phyloP scores from a whole-genome alignment of 2,113 vertebrate species.

The Gadus macrocephalus region DNA sequence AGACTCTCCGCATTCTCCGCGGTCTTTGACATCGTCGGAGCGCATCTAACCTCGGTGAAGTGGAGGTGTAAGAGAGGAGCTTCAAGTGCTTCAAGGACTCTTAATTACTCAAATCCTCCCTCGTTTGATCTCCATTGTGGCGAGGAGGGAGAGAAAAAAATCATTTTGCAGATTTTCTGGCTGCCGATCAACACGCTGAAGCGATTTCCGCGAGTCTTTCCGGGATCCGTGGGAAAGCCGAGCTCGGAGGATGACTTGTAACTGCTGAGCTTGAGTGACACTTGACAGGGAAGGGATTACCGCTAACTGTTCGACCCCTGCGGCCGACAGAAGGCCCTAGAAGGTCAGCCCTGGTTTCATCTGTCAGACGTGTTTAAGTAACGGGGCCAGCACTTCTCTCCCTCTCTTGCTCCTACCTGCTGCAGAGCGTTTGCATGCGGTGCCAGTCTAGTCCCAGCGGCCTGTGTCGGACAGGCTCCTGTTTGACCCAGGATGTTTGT shows the following conservation, averaged over 20 bases:
- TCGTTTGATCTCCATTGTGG: conserved; percentile 63
- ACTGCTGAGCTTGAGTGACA: conserved; percentile 71
- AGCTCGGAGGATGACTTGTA: conserved; percentile 67
- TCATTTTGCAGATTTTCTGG: conserved; percentile 55
- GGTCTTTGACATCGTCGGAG: conserved; percentile 20
- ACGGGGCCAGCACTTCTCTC: conserved; percentile 36
- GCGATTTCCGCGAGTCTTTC: conserved; percentile 58
- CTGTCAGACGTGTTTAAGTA: conserved; percentile 63
- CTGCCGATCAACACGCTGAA: conserved; percentile 56
- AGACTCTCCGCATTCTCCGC: conserved; percentile 38
- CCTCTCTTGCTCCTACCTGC: conserved; percentile 50
- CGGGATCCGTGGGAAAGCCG: conserved; percentile 57
- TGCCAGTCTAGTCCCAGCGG: conserved; percentile 17
- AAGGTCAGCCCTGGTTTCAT: conserved; percentile 71
- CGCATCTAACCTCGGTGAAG: conserved; percentile 30
- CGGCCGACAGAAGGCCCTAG: conserved; percentile 62
- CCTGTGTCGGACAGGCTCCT: too few species aligned
- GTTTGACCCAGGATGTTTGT: too few species aligned
- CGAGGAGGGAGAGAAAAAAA: not conserved
- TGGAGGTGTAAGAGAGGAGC: conserved; percentile 47
- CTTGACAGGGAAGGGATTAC: conserved; percentile 72
- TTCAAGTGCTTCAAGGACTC: conserved; percentile 49
- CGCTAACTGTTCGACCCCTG: conserved; percentile 65
- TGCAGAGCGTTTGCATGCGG: conserved; percentile 43
- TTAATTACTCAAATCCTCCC: conserved; percentile 62